These are phyloP conservation scores for Mastacembelus armatus DNA, from an alignment of 2,797 vertebrate genomes.

Conservation along the genomic window DNA sequence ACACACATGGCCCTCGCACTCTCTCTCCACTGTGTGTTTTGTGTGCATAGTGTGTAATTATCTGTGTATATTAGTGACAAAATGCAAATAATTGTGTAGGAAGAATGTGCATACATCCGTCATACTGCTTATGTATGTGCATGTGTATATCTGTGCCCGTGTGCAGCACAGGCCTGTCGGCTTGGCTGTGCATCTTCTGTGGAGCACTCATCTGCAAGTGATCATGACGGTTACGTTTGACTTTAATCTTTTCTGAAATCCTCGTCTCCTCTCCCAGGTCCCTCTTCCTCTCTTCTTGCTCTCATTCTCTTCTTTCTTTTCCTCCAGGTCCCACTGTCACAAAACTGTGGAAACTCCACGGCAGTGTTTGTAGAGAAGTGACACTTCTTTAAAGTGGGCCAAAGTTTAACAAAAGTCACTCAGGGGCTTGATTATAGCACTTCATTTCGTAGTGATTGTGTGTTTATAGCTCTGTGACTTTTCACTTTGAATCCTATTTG, in stretches of 20 bases:
- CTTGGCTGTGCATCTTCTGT: conserved; percentile 57
- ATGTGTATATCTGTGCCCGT: conserved; percentile 24
- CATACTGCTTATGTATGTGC: conserved; percentile 32
- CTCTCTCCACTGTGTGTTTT: neutral
- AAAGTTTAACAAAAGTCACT: conserved; percentile 68
- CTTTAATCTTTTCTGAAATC: conserved; percentile 78
- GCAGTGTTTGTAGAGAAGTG: conserved; percentile 47
- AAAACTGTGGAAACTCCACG: conserved; percentile 43
- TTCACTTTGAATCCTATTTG: conserved; percentile 65
- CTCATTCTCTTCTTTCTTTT: conserved; percentile 57
- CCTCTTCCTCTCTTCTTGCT: conserved; percentile 54
- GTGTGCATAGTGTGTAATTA: too few relatives aligned
- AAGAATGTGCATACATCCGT: conserved; percentile 28
- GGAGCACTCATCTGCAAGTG: conserved; percentile 53
- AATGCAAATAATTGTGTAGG: neutral
- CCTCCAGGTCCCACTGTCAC: conserved; percentile 74
- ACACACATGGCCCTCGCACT: too few relatives aligned
- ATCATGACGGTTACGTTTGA: conserved; percentile 78
- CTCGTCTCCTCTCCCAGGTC: conserved; percentile 68
- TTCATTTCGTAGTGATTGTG: conserved; percentile 45
- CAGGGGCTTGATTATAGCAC: conserved; percentile 59
- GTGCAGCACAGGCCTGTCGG: conserved; percentile 60
- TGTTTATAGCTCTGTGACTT: conserved; percentile 59
- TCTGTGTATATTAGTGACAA: too few relatives aligned
- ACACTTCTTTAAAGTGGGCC: conserved; percentile 70